Base-by-base conservation (phyloP, 2,797 vertebrate species). In the Pseudochirops cupreus region DNA sequence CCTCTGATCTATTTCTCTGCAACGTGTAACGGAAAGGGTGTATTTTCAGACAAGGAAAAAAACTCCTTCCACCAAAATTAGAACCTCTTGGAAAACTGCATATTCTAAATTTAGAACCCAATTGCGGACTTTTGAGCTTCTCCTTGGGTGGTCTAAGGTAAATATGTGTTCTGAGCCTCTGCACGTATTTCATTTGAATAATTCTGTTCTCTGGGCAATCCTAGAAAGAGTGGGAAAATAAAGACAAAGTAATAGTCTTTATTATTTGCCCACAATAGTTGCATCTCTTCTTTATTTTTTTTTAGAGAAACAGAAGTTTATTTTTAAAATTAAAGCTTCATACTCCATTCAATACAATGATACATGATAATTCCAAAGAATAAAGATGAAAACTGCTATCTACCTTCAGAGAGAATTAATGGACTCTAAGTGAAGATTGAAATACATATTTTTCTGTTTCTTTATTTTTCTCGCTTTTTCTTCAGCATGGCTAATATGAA, bases 51-150 rank as follows among this genome's bases (percentile, higher is more conserved):
- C 95, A 96, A 95, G 96, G 96, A 90, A 98, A 96, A 74, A 74
- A 97, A 96, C 74, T 96, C 92, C 57, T 94, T 97, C 67, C 90
- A 91, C 97, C 93, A 97, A 97, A 97, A 94, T 92, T 95, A 98
- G 94, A 96, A 59, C 18, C 91, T 96, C 93, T 95, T 92, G 92
- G 95, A 97, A 93, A 98, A 96, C 52, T 95, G 62, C 39, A 50
- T 91, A 94, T 91, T 97, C 97, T 95, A n/a, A 96, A 98, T 96
- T 97, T 97, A 98, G 96, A 96, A 95, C 95, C 10, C 53, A 91
- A 53, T 54, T 92, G 91, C 91, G 56, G 56, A 95, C 92, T 59
- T 90, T 62, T 52, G 29, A 91, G 55, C 50, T 95, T 94, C 46
- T 12, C 56, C 57, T 91, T 28, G 92, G 91, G 62, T 93, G 91